Base-by-base conservation (phyloP, 2,113 vertebrate species). In the Alethe diademata region DNA sequence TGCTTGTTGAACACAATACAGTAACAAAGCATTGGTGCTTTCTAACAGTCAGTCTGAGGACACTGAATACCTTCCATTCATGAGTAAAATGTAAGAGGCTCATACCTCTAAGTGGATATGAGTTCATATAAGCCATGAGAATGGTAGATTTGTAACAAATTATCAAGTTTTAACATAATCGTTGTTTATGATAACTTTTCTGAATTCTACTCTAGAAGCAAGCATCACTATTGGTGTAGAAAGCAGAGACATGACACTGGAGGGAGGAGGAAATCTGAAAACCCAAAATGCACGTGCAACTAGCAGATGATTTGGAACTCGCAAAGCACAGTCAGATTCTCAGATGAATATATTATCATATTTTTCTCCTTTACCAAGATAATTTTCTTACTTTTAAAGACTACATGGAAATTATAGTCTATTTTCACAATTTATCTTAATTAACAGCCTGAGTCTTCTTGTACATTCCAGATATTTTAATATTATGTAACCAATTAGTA, bases 371-470 rank as follows among this genome's bases (percentile, higher is more conserved):
- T 86, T 50, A 79, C 28, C 35, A 38, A 85, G 20, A 57, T 43
- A 85, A 76, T 92, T 90, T 62, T 86, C 53, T 78, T 94, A 51
- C 67, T 95, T 90, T 96, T 84, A 94, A 88, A 94, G 16, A 61
- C 60, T 86, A 69, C 14, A 67, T 70, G 76, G 74, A 91, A 95
- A 96, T 72, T 86, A 87, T 35, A 94, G 53, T 79, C n/a, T 91
- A 76, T 86, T 97, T 97, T 89, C 36, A 43, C 18, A 94, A 64
- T 90, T 85, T 86, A 71, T 88, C 87, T 93, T 96, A 94, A 95
- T 96, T 97, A 95, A 56, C 61, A 89, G 31, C 14, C 20, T 93
- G 70, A 95, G n/a, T 48, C 56, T 93, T 80, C 47, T 25, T 36
- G 24, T 62, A 62, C 50, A 43, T 84, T 76, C 36, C 24, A 76